Evolutionary conservation across 2,113 vertebrate genomes (phyloP).

Genomic region (Orcinus orca): DNA sequence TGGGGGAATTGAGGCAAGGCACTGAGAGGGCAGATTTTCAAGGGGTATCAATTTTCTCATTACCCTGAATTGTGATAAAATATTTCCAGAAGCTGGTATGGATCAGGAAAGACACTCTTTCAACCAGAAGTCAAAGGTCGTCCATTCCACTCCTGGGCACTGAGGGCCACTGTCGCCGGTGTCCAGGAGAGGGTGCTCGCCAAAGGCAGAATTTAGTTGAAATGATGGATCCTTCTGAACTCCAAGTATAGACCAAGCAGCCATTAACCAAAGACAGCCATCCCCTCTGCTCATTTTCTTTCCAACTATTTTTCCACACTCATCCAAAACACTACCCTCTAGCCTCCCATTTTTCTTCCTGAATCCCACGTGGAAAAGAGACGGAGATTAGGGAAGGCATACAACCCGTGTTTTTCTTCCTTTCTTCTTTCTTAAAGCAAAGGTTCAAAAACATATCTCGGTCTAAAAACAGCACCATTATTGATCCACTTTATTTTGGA

Average conservation of each 20-base stretch:
- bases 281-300: constrained; percentile 69
- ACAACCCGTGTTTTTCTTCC: not conserved
- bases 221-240: constrained; percentile 64
- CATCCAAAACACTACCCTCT: constrained; percentile 40
- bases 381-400: constrained; percentile 50
- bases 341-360: constrained; percentile 41
- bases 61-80: not conserved
- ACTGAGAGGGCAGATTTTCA: not conserved
- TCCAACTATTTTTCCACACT: constrained; percentile 54
- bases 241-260: constrained; percentile 57
- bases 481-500: constrained; percentile 21
- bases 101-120: not conserved
- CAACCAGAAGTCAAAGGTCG: not conserved
- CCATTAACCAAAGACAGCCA: constrained; percentile 34
- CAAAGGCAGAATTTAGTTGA: constrained; percentile 60
- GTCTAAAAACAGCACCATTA: not conserved
- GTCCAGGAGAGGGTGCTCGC: constrained; percentile 49
- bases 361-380: constrained; percentile 62
- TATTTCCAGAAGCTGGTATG: not conserved
- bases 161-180: not conserved
- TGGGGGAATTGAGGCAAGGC: not conserved
- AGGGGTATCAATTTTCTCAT: not conserved
- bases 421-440: not conserved
- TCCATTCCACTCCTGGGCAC: fast-evolving
- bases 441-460: not conserved